Base-by-base conservation (phyloP, 1,140 invertebrate species). In the Vollenhovia emeryi region DNA sequence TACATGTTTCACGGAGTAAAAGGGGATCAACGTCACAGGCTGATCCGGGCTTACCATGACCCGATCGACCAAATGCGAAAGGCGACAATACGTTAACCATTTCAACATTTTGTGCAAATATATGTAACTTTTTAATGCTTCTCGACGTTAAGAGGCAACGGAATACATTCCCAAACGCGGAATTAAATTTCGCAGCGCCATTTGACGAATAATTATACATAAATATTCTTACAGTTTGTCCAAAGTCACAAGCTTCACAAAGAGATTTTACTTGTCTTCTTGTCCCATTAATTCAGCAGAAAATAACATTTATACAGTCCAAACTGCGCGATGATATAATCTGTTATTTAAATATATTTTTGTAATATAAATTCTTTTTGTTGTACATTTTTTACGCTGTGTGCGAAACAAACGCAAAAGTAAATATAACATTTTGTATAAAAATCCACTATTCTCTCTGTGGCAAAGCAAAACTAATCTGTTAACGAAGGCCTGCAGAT, bases 41-140 rank as follows among this genome's bases (percentile, higher is more conserved):
- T 60, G 50, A 82, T 57, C 78, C 66, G 33, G 50, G 78, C 76
- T 80, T 71, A 71, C 36, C 60, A 4, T 40, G 78, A 73, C n/a
- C 50, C 78, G 30, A 27, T 59, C n/a, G 7, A 43, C n/a, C 66
- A 52, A 43, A 69, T 69, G 40, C 36, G n/a, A 59, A 45, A 82
- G 36, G 30, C 24, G 78, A 82, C 78, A 40, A 82, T n/a, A 50
- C 18, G 76, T 68, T 68, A 55, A 68, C 21, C 18, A 27, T 82
- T 71, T 59, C 9, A 79, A 79, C 18, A 15, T 82, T 73, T 59
- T 33, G 43, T 5, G 9, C 15, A 18, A 8, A 8, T n/a, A n/a
- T 3, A 11, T 43, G 43, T 52, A 59, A 36, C 9, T 66, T 36
- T 48, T 52, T 36, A 27, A 71, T 40, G 15, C n/a, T 36, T 55